Conservation (phyloP, 1,140 invertebrate genomes). For the Mercenaria mercenaria region DNA sequence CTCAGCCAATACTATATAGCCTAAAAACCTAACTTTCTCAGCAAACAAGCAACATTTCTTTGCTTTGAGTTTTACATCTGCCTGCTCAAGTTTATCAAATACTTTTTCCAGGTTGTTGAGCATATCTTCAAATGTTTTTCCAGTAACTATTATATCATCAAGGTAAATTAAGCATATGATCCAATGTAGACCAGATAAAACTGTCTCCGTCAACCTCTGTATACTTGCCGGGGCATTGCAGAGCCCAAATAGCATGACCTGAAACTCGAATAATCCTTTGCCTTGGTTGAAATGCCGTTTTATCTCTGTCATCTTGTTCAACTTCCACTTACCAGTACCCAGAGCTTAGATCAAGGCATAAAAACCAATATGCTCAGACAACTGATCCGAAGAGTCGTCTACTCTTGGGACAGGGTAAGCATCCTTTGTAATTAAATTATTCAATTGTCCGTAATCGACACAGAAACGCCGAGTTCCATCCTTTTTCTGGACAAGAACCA, state of each 20-base stretch:
- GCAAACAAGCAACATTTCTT: slow-evolving; percentile 42
- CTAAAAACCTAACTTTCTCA: slow-evolving; percentile 13
- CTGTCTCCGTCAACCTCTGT: slow-evolving; percentile 6
- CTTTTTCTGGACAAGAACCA: slow-evolving; percentile 26
- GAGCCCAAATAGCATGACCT: slow-evolving; percentile 46
- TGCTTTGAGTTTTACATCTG: slow-evolving; percentile 33
- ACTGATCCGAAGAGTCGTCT: slow-evolving; percentile 33
- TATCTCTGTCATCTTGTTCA: not conserved
- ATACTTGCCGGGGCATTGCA: slow-evolving; percentile 47
- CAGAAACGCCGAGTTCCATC: slow-evolving; percentile 14
- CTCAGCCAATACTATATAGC: not conserved
- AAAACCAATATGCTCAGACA: slow-evolving; percentile 13
- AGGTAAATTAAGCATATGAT: slow-evolving; percentile 20
- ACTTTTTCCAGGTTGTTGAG: not conserved
- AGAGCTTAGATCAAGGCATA: not conserved
- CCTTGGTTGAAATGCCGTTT: slow-evolving; percentile 13
- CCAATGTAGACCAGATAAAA: slow-evolving; percentile 15
- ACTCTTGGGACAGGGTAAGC: not conserved
- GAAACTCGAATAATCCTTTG: slow-evolving; percentile 37
- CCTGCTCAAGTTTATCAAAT: not conserved
- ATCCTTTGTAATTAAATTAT: slow-evolving; percentile 51
- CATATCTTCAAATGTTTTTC: not conserved
- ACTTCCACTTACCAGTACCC: slow-evolving; percentile 52
- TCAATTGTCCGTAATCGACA: slow-evolving; percentile 45
- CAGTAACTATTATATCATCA: not conserved